A percentile compares a stretch with the other conserved stretches of the same genome.
phyloP scores from a whole-genome alignment of 2,888 invertebrate species.

The Leptodirus hochenwartii region DNA sequence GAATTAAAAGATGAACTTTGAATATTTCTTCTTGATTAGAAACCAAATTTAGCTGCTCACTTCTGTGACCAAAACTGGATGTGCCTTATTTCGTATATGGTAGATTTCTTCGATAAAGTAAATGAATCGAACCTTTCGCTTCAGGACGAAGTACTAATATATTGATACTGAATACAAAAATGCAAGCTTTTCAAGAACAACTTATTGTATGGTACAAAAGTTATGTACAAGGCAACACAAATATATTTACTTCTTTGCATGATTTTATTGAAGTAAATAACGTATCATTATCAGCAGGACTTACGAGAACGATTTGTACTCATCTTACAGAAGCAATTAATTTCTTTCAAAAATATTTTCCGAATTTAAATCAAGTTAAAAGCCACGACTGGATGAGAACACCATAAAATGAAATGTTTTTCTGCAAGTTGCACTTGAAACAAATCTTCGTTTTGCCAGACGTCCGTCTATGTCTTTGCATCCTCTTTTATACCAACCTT shows the following conservation, averaged over 20 bases:
- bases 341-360: conserved; percentile 4
- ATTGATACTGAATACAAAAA: not conserved
- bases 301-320: not conserved
- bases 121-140: conserved; percentile 2
- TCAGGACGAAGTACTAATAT: conserved; percentile 1
- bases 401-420: not conserved
- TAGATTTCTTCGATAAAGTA: conserved; percentile 2
- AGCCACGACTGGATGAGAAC: conserved; percentile 3
- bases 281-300: not conserved
- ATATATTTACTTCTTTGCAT: conserved; percentile 2
- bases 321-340: conserved; percentile 1
- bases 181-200: conserved; percentile 1
- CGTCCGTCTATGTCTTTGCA: too few relatives aligned
- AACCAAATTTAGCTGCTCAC: too few relatives aligned
- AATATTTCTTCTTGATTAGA: conserved; percentile 1
- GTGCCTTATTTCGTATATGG: conserved; percentile 1
- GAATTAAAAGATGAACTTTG: conserved; percentile 1
- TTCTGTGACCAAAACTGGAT: too few relatives aligned
- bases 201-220: not conserved
- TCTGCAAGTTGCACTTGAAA: too few relatives aligned
- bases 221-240: not conserved
- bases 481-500: too few relatives aligned
- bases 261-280: conserved; percentile 1
- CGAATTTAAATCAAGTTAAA: conserved; percentile 4
- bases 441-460: too few relatives aligned